Conservation (phyloP, 2,797 vertebrate genomes). For the Macropus fuliginosus region DNA sequence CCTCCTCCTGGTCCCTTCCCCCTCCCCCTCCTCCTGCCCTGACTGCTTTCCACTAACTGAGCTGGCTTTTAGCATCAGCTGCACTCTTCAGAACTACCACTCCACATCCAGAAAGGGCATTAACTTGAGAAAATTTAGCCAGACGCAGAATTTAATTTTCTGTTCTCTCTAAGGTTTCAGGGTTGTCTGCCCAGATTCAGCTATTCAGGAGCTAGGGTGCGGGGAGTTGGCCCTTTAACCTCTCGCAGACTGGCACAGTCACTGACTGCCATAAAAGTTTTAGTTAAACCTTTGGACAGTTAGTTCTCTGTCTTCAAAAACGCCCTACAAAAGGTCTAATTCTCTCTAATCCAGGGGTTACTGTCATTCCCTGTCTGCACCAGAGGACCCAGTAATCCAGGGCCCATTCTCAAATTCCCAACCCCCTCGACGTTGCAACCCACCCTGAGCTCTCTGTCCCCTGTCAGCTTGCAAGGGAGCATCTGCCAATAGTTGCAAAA, state of each 20-base stretch:
- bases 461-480: slow-evolving; percentile 58
- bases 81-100: slow-evolving; percentile 56
- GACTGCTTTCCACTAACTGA: not conserved
- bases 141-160: slow-evolving; percentile 56
- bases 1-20: not conserved
- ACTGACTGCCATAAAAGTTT: slow-evolving; percentile 77
- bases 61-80: slow-evolving; percentile 52
- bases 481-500: not conserved
- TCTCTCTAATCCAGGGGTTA: slow-evolving; percentile 77
- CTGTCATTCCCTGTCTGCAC: slow-evolving; percentile 61
- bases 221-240: slow-evolving; percentile 62
- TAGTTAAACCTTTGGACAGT: slow-evolving; percentile 71
- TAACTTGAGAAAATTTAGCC: slow-evolving; percentile 63
- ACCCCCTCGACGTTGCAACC: slow-evolving; percentile 4
- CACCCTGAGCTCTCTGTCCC: slow-evolving; percentile 18
- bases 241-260: slow-evolving; percentile 63
- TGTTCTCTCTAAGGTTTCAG: slow-evolving; percentile 69
- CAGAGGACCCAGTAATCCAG: slow-evolving; percentile 79
- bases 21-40: not conserved
- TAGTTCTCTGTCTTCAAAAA: slow-evolving; percentile 75
- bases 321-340: slow-evolving; percentile 73
- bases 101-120: slow-evolving; percentile 64
- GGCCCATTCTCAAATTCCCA: slow-evolving; percentile 63
- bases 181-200: slow-evolving; percentile 59
- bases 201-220: slow-evolving; percentile 50